Evolutionary conservation across 2,888 invertebrate species (phyloP).

Genomic region (Litoditis marina): DNA sequence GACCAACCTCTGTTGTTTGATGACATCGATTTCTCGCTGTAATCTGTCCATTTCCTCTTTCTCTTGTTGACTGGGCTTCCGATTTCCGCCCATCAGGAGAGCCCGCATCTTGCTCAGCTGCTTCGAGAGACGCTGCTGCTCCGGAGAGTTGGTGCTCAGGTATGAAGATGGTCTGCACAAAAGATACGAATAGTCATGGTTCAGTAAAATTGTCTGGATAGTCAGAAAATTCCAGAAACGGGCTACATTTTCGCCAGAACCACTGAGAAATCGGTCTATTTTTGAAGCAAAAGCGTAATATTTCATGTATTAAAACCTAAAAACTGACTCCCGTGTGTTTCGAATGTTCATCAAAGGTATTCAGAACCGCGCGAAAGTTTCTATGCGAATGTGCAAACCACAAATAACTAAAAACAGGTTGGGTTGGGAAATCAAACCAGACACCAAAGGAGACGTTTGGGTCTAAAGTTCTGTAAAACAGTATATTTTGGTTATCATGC

Average conservation of each 20-base stretch:
- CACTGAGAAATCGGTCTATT: no score
- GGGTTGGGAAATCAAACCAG: not conserved
- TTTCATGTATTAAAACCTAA: no score
- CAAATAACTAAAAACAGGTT: not conserved
- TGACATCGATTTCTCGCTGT: conserved; percentile 14
- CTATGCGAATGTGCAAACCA: not conserved
- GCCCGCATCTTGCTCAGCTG: conserved; percentile 17
- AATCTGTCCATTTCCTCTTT: conserved; percentile 19
- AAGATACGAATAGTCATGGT: not conserved
- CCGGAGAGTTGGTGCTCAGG: not conserved
- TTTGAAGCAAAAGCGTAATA: no score
- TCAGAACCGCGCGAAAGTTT: not conserved
- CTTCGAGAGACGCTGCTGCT: conserved; percentile 11
- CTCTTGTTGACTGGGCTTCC: not conserved
- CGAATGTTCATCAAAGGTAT: no score
- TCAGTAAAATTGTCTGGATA: not conserved
- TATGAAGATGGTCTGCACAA: conserved; percentile 15
- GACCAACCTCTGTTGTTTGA: conserved; percentile 65
- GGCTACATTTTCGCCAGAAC: no score
- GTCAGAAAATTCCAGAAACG: no score
- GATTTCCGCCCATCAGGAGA: not conserved
- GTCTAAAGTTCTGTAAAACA: no score
- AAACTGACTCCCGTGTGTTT: not conserved
- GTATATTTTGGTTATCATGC: no score
- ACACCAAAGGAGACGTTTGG: no score